Conservation (phyloP, 2,113 vertebrate species). For the Tyrannus savana region DNA sequence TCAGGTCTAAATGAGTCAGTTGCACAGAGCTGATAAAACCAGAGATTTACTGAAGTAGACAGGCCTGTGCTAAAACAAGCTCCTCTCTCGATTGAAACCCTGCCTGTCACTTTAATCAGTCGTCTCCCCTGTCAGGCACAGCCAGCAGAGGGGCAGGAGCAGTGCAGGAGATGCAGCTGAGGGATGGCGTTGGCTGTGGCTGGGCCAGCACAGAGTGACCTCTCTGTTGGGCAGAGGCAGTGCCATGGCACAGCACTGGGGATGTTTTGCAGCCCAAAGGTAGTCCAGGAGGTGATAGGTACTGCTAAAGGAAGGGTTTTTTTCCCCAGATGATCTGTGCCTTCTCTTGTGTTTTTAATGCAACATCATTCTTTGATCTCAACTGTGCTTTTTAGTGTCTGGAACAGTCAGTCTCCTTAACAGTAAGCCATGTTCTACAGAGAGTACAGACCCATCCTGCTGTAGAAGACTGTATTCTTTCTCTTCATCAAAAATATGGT, state of each 20-base stretch:
- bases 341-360: constrained; percentile 20
- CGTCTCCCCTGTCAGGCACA: constrained; percentile 41
- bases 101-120: constrained; percentile 66
- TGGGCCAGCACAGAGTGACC: accelerated
- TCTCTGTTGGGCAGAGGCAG: not conserved
- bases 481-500: not conserved
- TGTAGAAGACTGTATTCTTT: constrained; percentile 37
- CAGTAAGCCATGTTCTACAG: not conserved
- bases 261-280: not conserved
- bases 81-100: constrained; percentile 52
- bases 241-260: accelerated
- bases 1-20: constrained; percentile 66
- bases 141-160: constrained; percentile 49
- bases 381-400: not conserved
- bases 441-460: not conserved
- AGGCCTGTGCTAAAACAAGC: constrained; percentile 58
- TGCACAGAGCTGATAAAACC: constrained; percentile 75
- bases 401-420: not conserved
- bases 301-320: not conserved
- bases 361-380: not conserved
- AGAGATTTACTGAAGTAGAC: constrained; percentile 72
- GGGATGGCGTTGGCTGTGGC: not conserved
- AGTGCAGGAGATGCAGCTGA: constrained; percentile 17
- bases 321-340: not conserved
- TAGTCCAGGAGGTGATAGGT: not conserved